Evolutionary conservation across 1,140 invertebrate species (phyloP).

Genomic region (Listronotus bonariensis): DNA sequence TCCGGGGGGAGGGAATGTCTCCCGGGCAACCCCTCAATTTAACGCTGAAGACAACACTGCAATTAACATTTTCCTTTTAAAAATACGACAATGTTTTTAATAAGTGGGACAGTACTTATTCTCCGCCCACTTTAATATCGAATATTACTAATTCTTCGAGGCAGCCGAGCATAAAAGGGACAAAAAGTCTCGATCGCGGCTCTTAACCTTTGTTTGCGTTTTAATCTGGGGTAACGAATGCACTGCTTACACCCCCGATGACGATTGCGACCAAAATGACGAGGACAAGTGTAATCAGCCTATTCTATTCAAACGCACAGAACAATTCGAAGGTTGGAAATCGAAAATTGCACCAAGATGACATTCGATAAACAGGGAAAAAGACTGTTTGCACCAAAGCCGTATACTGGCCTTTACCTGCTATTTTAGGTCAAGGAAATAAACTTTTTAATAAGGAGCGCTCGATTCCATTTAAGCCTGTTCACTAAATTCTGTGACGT

Average conservation of each 20-base stretch:
- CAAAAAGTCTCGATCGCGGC: constrained; percentile 23
- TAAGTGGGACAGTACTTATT: background rate
- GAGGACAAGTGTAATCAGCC: constrained; percentile 51
- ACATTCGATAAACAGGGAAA: constrained; percentile 10
- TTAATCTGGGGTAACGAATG: constrained; percentile 42
- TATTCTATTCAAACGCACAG: constrained; percentile 49
- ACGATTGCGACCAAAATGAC: constrained; percentile 7
- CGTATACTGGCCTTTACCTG: no score
- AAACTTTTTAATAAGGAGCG: no score
- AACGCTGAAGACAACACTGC: no score
- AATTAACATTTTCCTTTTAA: no score
- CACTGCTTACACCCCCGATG: constrained; percentile 14
- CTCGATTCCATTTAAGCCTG: no score
- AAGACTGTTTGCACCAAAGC: constrained; percentile 10
- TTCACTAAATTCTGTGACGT: no score
- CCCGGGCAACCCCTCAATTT: no score
- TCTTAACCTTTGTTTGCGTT: constrained; percentile 50
- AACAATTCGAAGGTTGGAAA: constrained; percentile 41
- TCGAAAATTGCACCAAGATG: constrained; percentile 34
- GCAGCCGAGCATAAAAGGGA: constrained; percentile 24
- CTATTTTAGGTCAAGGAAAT: no score
- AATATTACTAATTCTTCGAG: constrained; percentile 27
- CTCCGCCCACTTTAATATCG: constrained; percentile 32
- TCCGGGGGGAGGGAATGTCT: no score
- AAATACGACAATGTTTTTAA: no score